Base-by-base conservation (phyloP, 2,797 vertebrate species). In the Crypturellus tataupa region DNA sequence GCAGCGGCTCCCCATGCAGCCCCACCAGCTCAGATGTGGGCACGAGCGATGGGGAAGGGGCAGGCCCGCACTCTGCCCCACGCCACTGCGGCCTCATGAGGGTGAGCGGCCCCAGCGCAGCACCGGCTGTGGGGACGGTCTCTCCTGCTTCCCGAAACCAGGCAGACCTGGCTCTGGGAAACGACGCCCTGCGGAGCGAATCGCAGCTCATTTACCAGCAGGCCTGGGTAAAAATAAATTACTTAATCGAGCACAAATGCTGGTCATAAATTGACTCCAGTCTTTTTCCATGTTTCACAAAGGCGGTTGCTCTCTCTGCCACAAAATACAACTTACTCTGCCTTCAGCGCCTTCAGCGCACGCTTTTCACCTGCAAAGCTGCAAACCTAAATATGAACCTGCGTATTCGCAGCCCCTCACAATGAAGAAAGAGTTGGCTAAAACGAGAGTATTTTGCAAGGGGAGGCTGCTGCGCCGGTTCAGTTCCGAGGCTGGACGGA, bases 181-280 rank as follows among this genome's bases (percentile, higher is more conserved):
- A 67, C 0, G 2, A 46, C 29, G 53, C 19, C 0, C 9, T 42
- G 40, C 65, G 0, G 3, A 31, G 16, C n/a, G 59, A 80, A 92
- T 71, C 60, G 59, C 80, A 47, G 16, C 20, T 44, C 31, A 20
- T 51, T 81, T 55, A 85, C 42, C 21, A 85, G 63, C 46, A 92
- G 35, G 78, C 5, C 16, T 42, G 11, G 18, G 63, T 70, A 86
- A 86, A 70, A 89, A 29, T 6, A 63, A 80, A 23, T 65, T 1
- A 78, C 29, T 85, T 55, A 68, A 70, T 47, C 21, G 47, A 85
- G 56, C 23, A 63, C 64, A 89, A 47, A 92, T 2, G 9, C 35
- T 1, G 0, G 31, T 63, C 55, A 56, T 56, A 56, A n/a, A 56
- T 19, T 56, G 55, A 19, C 18, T 56, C 55, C 55, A 56, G 55